Evolutionary conservation across 2,888 invertebrate species (phyloP), one percentile per base, ranked within the genome.

Genomic region (Heliothis peltigera): DNA sequence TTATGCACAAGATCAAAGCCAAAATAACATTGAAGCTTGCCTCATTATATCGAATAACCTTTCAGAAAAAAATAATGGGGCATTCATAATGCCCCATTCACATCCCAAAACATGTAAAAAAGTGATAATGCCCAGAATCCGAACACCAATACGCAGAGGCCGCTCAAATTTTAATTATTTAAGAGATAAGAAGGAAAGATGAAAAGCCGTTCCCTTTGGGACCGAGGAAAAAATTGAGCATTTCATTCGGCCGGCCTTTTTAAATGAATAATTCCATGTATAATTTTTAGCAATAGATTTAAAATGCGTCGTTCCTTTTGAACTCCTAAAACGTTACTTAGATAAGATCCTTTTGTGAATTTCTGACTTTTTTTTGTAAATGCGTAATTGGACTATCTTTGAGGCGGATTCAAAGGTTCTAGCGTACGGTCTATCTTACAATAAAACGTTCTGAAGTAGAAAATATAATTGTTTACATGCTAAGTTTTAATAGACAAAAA

Each of bases 211-310:
- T 78, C 74, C 84, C 81, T 79, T 64, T 18, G 54, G 75, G 80
- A 77, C 69, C 47, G 44, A 65, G 84, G 83, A 84, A 64, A 83
- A 85, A 80, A 75, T 75, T 69, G 72, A 75, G 71, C 79, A 77
- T 81, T 82, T 83, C 79, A 79, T 82, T 82, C 77, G 72, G 71
- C 69, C 71, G 83, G 76, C 81, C 84, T 84, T 85, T 84, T 82
- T 80, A 81, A 84, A 87, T 88, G 83, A 87, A 90, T 89, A 87
- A 86, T 87, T 87, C 84, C 73, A 83, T 82, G 82, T 86, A 84
- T 86, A 84, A 84, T 85, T 86, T 82, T 80, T 75, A 58, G 70
- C 72, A 73, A 87, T 85, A 77, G 79, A 84, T 80, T 82, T 81
- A 84, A 86, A 85, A 87, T 80, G 78, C 77, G 79, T 77, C 77